A percentile compares a stretch with the other conserved stretches of the same genome.
Conservation (phyloP, 2,888 invertebrate species). For the Ornithoptera priamus region DNA sequence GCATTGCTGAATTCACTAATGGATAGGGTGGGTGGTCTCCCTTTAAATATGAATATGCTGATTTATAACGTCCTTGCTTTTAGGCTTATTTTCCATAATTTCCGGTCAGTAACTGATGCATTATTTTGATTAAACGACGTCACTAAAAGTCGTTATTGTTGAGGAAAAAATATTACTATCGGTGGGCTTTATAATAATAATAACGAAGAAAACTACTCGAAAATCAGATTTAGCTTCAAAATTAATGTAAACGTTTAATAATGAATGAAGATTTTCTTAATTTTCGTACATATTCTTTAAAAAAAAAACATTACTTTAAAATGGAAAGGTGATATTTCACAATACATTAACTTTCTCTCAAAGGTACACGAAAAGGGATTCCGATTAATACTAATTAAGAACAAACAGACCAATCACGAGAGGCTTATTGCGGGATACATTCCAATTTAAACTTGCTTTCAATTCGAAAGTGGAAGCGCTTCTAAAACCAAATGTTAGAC, state of each 20-base stretch:
- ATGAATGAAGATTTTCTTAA: too few relatives aligned
- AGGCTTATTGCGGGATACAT: slow-evolving; percentile 79
- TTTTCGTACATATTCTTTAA: too few relatives aligned
- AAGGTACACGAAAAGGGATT: slow-evolving; percentile 55
- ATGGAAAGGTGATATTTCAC: slow-evolving; percentile 44
- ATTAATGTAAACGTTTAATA: too few relatives aligned
- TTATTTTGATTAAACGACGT: slow-evolving; percentile 62
- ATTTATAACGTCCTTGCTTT: slow-evolving; percentile 68
- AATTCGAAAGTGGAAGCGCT: slow-evolving; percentile 63
- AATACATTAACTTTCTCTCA: slow-evolving; percentile 42
- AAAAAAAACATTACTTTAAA: slow-evolving; percentile 32
- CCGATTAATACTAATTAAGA: slow-evolving; percentile 79
- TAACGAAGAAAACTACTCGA: too few relatives aligned
- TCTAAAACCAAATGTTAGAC: slow-evolving; percentile 77
- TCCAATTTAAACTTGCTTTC: slow-evolving; percentile 79
- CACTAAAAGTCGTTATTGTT: not conserved
- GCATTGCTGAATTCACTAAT: slow-evolving; percentile 65
- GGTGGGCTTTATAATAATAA: not conserved
- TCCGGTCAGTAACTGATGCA: slow-evolving; percentile 66
- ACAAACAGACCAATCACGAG: slow-evolving; percentile 77
- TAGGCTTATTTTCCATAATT: slow-evolving; percentile 73
- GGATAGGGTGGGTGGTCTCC: slow-evolving; percentile 60
- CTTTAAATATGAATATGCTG: slow-evolving; percentile 73
- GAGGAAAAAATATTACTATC: not conserved
- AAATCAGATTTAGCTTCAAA: too few relatives aligned